These are phyloP conservation scores for Anthonomus grandis DNA, from an alignment of 1,140 invertebrate genomes.

Conservation along the genomic window DNA sequence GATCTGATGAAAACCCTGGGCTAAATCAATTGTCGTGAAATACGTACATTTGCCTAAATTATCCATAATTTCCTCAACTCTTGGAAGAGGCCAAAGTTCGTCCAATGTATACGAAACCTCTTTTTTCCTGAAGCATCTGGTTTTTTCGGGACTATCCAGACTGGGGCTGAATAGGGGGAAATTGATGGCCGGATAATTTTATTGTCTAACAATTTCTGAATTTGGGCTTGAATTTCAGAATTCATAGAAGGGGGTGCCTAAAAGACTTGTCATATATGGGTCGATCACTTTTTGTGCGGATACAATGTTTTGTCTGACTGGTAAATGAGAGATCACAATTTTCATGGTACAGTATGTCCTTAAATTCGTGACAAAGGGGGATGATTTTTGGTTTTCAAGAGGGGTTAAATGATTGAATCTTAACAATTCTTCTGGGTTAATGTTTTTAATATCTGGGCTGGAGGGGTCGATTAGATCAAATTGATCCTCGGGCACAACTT, in stretches of 20 bases:
- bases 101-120: constrained; percentile 46
- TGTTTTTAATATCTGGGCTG: neutral
- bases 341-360: constrained; percentile 14
- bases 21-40: too few relatives aligned
- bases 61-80: too few relatives aligned
- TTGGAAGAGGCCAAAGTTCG: too few relatives aligned
- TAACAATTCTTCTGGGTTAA: constrained; percentile 1
- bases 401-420: constrained; percentile 8
- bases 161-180: constrained; percentile 40
- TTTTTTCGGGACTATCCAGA: constrained; percentile 46
- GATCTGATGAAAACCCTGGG: constrained; percentile 48
- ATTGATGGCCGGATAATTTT: constrained; percentile 40
- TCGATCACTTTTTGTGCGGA: constrained; percentile 7
- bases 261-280: constrained; percentile 28
- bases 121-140: constrained; percentile 38
- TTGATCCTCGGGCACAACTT: constrained; percentile 7
- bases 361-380: constrained; percentile 13
- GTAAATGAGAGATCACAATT: constrained; percentile 11
- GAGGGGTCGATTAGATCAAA: neutral
- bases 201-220: constrained; percentile 35
- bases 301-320: constrained; percentile 16
- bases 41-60: too few relatives aligned
- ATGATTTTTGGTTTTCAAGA: constrained; percentile 14
- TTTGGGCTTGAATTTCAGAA: constrained; percentile 30
- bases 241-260: constrained; percentile 35